Percentiles rank a stretch among this genome's conserved stretches.
These are phyloP conservation scores for Eolophus roseicapilla DNA, from an alignment of 2,113 vertebrate genomes.

Conservation along the genomic window DNA sequence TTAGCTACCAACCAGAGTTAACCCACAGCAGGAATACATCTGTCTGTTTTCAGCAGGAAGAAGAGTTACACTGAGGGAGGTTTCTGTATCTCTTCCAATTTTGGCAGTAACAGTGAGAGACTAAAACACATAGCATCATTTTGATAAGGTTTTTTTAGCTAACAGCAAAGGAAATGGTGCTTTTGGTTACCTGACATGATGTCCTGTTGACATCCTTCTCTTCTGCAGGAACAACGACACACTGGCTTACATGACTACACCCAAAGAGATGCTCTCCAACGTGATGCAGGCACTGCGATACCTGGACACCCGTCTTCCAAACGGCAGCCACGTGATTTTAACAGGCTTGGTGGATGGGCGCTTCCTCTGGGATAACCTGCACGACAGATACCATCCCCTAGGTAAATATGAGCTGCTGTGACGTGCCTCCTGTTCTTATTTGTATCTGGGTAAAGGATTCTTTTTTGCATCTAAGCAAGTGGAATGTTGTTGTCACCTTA, in stretches of 20 bases:
- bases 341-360: conserved; percentile 73
- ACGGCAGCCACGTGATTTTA: conserved; percentile 73
- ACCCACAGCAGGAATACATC: background rate
- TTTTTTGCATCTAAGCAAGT: background rate
- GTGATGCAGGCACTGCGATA: conserved; percentile 59
- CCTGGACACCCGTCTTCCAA: conserved; percentile 69
- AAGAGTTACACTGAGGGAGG: background rate
- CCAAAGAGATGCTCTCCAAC: conserved; percentile 60
- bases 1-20: background rate
- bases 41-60: background rate
- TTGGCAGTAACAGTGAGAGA: background rate
- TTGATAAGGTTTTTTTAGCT: background rate
- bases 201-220: background rate
- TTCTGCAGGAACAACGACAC: conserved; percentile 62
- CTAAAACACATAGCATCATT: background rate
- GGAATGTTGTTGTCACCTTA: background rate
- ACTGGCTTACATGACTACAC: conserved; percentile 72
- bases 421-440: background rate
- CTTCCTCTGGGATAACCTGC: conserved; percentile 78
- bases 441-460: background rate
- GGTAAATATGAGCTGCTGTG: conserved; percentile 46
- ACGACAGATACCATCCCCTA: conserved; percentile 76
- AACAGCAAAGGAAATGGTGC: background rate
- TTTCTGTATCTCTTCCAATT: background rate
- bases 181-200: background rate